A percentile compares a stretch with the other conserved stretches of the same genome.
Evolutionary conservation across 2,888 invertebrate genomes (phyloP).

Genomic region (Lasioglossum calceatum): DNA sequence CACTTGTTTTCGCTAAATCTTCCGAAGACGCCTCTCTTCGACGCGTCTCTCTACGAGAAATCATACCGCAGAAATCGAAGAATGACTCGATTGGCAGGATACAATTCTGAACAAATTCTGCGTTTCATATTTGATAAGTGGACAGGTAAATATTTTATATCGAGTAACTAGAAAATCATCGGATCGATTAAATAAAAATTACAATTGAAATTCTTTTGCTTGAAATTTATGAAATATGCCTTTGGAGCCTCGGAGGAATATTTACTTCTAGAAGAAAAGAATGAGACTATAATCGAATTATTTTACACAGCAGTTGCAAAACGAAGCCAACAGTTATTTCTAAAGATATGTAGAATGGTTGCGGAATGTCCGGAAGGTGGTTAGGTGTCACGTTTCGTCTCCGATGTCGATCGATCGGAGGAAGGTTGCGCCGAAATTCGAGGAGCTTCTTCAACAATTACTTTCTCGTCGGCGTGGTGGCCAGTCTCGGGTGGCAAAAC

Average conservation of each 20-base stretch:
- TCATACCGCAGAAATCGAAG: not conserved
- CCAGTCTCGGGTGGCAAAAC: slow-evolving; percentile 54
- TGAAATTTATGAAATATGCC: not conserved
- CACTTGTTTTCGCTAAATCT: not conserved
- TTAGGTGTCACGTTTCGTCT: slow-evolving; percentile 18
- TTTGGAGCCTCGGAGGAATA: no score
- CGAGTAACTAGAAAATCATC: no score
- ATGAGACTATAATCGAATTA: not conserved
- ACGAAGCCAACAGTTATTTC: not conserved
- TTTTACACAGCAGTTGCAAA: not conserved
- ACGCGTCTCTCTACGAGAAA: not conserved
- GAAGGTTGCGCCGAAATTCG: slow-evolving; percentile 44
- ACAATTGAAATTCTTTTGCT: no score
- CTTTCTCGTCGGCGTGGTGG: slow-evolving; percentile 65
- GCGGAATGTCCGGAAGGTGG: not conserved
- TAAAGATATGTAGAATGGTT: not conserved
- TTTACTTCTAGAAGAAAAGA: not conserved
- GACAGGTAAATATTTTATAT: not conserved
- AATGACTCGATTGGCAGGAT: not conserved
- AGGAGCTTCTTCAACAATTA: slow-evolving; percentile 67
- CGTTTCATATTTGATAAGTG: not conserved
- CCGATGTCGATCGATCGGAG: slow-evolving; percentile 23
- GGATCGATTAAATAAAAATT: no score
- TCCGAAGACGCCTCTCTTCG: not conserved
- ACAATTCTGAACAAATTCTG: not conserved